A percentile compares a stretch with the other conserved stretches of the same genome.
phyloP scores from a whole-genome alignment of 2,888 invertebrate species.

The Osedax fenrisi region DNA sequence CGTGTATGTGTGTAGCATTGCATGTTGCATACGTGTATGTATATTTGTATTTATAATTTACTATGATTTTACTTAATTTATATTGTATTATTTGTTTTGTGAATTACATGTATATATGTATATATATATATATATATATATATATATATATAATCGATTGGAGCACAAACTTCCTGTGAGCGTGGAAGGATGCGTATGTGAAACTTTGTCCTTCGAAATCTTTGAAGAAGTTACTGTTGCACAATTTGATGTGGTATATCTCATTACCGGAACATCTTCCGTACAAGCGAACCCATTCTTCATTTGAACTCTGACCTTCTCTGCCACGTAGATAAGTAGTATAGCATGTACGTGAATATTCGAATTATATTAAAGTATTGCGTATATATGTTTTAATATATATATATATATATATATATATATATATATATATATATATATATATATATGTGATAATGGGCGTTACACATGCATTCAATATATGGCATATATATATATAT shows the following conservation, averaged over 20 bases:
- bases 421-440: not conserved
- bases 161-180: conserved; percentile 73
- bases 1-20: not conserved
- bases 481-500: too few relatives aligned
- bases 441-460: too few relatives aligned
- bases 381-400: not conserved
- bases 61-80: too few relatives aligned
- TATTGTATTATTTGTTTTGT: too few relatives aligned
- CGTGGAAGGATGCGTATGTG: conserved; percentile 97
- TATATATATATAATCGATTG: too few relatives aligned
- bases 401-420: not conserved
- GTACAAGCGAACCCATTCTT: conserved; percentile 96
- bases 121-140: too few relatives aligned
- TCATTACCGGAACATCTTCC: conserved; percentile 97
- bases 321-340: too few relatives aligned
- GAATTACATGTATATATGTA: too few relatives aligned
- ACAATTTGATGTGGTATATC: conserved; percentile 89
- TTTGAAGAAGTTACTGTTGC: conserved; percentile 88
- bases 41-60: too few relatives aligned
- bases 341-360: too few relatives aligned
- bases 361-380: not conserved
- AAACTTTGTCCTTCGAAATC: conserved; percentile 98
- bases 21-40: too few relatives aligned
- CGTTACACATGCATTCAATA: too few relatives aligned
- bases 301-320: conserved; percentile 83